These are phyloP conservation scores for Andrena cerasifolii DNA, from an alignment of 1,140 invertebrate species.

Conservation along the genomic window DNA sequence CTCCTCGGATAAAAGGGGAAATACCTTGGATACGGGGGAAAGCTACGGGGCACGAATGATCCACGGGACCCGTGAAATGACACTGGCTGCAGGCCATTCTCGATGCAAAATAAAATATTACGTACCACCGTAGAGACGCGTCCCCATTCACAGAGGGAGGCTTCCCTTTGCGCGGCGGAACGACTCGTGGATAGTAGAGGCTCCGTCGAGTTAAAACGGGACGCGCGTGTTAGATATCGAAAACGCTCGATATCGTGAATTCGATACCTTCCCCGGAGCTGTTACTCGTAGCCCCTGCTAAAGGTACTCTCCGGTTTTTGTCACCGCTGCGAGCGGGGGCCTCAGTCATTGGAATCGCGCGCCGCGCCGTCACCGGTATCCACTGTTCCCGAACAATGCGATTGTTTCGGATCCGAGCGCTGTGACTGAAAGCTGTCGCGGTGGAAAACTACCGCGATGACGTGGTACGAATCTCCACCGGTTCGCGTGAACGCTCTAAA, in stretches of 20 bases:
- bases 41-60: slow-evolving; percentile 30
- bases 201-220: slow-evolving; percentile 27
- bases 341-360: neutral
- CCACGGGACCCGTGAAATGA: slow-evolving; percentile 29
- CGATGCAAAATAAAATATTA: slow-evolving; percentile 61
- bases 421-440: neutral
- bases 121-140: slow-evolving; percentile 12
- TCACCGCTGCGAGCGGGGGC: slow-evolving; percentile 22
- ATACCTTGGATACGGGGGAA: slow-evolving; percentile 40
- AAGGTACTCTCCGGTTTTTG: slow-evolving; percentile 37
- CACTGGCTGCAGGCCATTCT: slow-evolving; percentile 53
- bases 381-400: slow-evolving; percentile 8
- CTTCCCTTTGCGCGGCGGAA: neutral
- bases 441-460: neutral
- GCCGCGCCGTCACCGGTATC: neutral
- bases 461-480: no score
- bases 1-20: slow-evolving; percentile 31
- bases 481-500: no score
- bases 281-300: slow-evolving; percentile 23
- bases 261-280: slow-evolving; percentile 53
- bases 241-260: slow-evolving; percentile 51
- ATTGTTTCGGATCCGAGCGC: slow-evolving; percentile 11
- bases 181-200: slow-evolving; percentile 29
- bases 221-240: slow-evolving; percentile 30
- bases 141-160: neutral